Evolutionary conservation across 2,888 invertebrate genomes (phyloP), one percentile per base, ranked within the genome.

Genomic region (Phyllotreta cruciferae): DNA sequence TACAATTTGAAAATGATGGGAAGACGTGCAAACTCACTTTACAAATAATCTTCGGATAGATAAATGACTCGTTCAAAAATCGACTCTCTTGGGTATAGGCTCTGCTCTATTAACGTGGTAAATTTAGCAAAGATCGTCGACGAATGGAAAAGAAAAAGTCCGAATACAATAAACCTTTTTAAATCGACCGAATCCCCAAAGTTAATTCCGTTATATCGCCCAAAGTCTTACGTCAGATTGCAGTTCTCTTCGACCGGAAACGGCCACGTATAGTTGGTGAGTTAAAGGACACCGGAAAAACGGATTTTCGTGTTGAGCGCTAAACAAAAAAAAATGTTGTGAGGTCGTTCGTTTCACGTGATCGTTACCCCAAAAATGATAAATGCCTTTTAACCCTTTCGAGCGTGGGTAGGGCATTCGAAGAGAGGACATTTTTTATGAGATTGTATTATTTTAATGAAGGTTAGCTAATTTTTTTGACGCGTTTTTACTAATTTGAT

Each of bases 181-280:
- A 35, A 49, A 49, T 49, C 11, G 47, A 47, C 47, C 47, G 34
- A 47, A 47, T 14, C 47, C 44, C 14, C 11, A 34, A 35, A 49
- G n/a, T 49, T 49, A 49, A 49, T 49, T 49, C 47, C n/a, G 11
- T 47, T 47, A 34, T 47, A 47, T 47, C 49, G 49, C 49, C 24
- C n/a, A n/a, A 1, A 35, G 49, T 11, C 49, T 34, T 49, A n/a
- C 35, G 49, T 36, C 49, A 47, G 47, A 47, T 47, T 47, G 47
- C 47, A n/a, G 34, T 45, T 45, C 42, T 45, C 8, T 3, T 41
- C 8, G 24, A n/a, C 45, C 45, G 13, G 45, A 47, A 24, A 47
- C 11, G 42, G 24, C 11, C 11, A 8, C 14, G n/a, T 6, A 6
- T 14, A 10, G 3, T 24, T 4, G n/a, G 49, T 49, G 11, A 14